Percentiles rank a stretch among this genome's conserved stretches.
Evolutionary conservation across 2,888 invertebrate genomes (phyloP).

Genomic region (Nudaria mundana): DNA sequence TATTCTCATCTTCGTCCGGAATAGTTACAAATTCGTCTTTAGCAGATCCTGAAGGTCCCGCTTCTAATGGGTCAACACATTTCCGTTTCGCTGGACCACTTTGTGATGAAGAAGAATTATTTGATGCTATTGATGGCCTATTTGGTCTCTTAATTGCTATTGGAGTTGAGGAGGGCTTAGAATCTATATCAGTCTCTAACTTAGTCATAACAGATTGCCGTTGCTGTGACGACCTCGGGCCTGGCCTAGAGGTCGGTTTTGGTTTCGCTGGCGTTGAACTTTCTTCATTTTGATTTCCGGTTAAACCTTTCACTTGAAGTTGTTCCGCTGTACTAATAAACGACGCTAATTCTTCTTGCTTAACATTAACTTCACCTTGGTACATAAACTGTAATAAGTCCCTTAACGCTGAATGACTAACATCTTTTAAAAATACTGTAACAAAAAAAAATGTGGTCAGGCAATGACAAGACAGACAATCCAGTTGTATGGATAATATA

Average conservation of each 20-base stretch:
- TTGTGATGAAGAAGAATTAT: constrained; percentile 81
- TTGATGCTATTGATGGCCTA: constrained; percentile 84
- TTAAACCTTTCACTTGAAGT: constrained; percentile 86
- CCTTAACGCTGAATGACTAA: constrained; percentile 85
- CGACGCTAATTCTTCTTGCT: constrained; percentile 86
- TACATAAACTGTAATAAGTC: constrained; percentile 88
- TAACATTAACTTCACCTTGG: constrained; percentile 86
- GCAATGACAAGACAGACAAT: neutral
- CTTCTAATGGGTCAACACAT: constrained; percentile 83
- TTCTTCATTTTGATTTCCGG: constrained; percentile 83
- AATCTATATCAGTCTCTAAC: constrained; percentile 82
- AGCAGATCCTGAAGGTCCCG: constrained; percentile 79
- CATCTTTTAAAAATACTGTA: constrained; percentile 86
- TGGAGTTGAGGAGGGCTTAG: constrained; percentile 83
- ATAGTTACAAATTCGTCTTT: constrained; percentile 79
- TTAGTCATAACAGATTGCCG: constrained; percentile 83
- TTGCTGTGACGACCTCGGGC: constrained; percentile 84
- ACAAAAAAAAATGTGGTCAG: constrained; percentile 37
- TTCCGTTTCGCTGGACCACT: constrained; percentile 79
- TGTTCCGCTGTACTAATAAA: constrained; percentile 88
- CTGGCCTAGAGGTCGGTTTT: constrained; percentile 81
- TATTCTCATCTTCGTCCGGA: constrained; percentile 78
- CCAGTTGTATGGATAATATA: neutral
- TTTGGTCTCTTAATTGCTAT: constrained; percentile 83
- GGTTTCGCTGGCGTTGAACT: constrained; percentile 81